Conservation (phyloP, 2,113 vertebrate species). For the Ifrita kowaldi region DNA sequence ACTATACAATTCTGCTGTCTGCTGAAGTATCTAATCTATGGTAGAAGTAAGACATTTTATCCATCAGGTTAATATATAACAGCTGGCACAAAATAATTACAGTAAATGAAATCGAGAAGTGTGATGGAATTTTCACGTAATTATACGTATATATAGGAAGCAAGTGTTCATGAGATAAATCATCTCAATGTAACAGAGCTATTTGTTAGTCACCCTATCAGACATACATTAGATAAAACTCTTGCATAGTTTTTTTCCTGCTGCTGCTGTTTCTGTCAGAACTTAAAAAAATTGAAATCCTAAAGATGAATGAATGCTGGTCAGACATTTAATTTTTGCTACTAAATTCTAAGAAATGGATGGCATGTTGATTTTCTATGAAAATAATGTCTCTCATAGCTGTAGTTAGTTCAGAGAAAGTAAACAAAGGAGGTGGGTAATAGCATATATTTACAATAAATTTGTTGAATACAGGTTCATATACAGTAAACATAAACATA, state of each 20-base stretch:
- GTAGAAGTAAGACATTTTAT: background rate
- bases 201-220: background rate
- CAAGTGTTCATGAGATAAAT: background rate
- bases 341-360: background rate
- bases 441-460: background rate
- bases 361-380: background rate
- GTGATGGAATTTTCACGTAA: background rate
- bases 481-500: background rate
- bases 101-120: background rate
- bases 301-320: background rate
- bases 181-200: background rate
- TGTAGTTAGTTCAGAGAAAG: background rate
- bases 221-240: background rate
- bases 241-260: background rate
- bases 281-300: background rate
- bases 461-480: background rate
- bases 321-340: background rate
- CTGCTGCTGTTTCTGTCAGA: background rate
- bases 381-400: background rate
- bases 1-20: background rate
- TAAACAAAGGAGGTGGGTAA: background rate
- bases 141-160: background rate
- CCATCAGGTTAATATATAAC: background rate
- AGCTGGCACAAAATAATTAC: slow-evolving; percentile 32
- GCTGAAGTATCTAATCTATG: background rate